Percentiles rank a stretch among this genome's conserved stretches.
Conservation (phyloP, 2,113 vertebrate species). For the Spizaetus ornatus region DNA sequence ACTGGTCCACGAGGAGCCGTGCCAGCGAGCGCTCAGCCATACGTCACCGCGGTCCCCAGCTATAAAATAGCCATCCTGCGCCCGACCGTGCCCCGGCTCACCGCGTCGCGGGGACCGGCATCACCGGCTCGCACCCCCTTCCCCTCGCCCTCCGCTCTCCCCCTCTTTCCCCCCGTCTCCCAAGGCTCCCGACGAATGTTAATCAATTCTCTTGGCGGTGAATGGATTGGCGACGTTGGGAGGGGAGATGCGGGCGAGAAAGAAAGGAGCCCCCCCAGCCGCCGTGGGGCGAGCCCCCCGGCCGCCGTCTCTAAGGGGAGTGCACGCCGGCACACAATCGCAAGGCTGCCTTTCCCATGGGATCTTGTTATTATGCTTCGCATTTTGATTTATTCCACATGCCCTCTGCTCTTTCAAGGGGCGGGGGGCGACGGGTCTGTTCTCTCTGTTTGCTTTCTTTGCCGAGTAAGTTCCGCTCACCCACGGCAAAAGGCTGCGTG, state of each 20-base stretch:
- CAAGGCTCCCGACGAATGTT: conserved; percentile 63
- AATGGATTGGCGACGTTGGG: conserved; percentile 69
- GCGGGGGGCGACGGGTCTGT: conserved; percentile 31
- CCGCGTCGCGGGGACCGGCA: conserved; percentile 8
- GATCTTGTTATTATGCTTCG: conserved; percentile 37
- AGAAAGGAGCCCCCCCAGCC: conserved; percentile 14
- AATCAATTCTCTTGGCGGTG: conserved; percentile 68
- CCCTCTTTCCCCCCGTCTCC: neutral
- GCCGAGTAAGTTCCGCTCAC: neutral
- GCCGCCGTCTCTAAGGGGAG: conserved; percentile 48
- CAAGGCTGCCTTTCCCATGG: conserved; percentile 64
- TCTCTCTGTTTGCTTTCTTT: conserved; percentile 71
- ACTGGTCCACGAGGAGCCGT: conserved; percentile 74
- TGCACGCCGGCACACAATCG: conserved; percentile 44
- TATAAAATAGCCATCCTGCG: conserved; percentile 71
- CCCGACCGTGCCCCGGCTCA: conserved; percentile 14
- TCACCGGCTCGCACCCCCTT: neutral
- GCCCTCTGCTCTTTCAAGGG: conserved; percentile 57
- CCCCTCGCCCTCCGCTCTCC: neutral
- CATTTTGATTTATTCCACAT: conserved; percentile 74
- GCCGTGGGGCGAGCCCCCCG: conserved; percentile 12
- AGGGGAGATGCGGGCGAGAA: conserved; percentile 57
- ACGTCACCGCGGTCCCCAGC: conserved; percentile 72
- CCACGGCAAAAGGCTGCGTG: neutral
- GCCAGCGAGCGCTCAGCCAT: conserved; percentile 69